Base-by-base conservation (phyloP, 2,888 invertebrate genomes). In the Eustalomyia histrio region DNA sequence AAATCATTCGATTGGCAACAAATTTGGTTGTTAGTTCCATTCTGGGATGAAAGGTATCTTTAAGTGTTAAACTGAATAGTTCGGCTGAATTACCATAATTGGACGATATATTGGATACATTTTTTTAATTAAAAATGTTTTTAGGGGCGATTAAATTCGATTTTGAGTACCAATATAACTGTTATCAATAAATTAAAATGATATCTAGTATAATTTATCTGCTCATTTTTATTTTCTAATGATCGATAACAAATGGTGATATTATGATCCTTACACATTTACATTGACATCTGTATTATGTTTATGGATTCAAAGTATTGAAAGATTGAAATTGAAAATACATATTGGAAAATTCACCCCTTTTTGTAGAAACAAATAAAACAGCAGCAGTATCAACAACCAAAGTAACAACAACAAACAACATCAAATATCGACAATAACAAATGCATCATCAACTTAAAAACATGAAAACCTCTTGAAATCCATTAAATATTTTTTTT, bases 401-500 rank as follows among this genome's bases (percentile, higher is more conserved):
- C 47, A 43, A 6, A 14, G 43, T n/a, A 63, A 43, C 63, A 47
- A 50, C 29, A 29, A 29, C 29, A 17, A 47, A 63, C 35, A 65
- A 71, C 69, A 75, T 21, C 67, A 68, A 68, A 72, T 64, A 73
- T 67, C 33, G 55, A 72, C 60, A 67, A 72, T 67, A 67, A 64
- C 76, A 76, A 80, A 76, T 76, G 76, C 76, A 80, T 80, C 74
- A 79, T 75, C 76, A 80, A 53, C 73, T 58, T 76, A 58, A 80
- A 72, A 72, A 60, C 72, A 76, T 65, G 69, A 75, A 79, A 80
- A 64, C 84, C 84, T 80, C 84, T 85, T 84, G 80, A 85, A 84
- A 85, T 84, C 83, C 84, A 85, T 85, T 85, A 85, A 84, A 83
- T 80, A 83, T 82, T 76, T 75, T 67, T 29, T 29, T 29, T 29